These are phyloP conservation scores for Hylia prasina DNA, from an alignment of 2,113 vertebrate genomes.

Conservation along the genomic window DNA sequence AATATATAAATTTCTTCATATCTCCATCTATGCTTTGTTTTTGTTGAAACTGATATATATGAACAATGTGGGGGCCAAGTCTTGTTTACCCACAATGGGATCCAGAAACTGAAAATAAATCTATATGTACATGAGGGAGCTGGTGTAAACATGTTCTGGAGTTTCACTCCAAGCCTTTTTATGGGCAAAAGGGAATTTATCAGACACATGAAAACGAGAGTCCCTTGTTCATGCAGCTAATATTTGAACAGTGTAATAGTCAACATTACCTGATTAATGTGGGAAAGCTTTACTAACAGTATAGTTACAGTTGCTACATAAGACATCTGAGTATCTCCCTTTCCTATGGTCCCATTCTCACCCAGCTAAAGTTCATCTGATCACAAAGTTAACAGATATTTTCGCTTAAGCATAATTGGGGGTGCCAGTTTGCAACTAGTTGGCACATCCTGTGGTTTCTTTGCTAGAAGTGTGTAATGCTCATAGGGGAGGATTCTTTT, in stretches of 20 bases:
- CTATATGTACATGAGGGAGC: background rate
- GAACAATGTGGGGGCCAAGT: background rate
- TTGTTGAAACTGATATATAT: background rate
- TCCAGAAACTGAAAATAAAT: background rate
- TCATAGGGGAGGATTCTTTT: background rate
- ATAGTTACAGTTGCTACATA: background rate
- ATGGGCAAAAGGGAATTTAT: background rate
- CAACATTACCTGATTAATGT: background rate
- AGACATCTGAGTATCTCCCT: background rate
- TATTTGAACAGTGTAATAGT: background rate
- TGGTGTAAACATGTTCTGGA: background rate
- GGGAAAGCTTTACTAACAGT: background rate
- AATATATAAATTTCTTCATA: background rate
- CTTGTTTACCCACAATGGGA: background rate
- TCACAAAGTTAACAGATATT: background rate
- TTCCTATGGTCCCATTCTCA: background rate
- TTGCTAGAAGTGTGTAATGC: background rate
- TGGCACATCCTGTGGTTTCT: background rate
- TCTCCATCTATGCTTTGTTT: background rate
- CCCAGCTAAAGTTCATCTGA: background rate
- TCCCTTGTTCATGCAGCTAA: background rate
- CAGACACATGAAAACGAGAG: background rate
- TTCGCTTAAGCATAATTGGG: background rate
- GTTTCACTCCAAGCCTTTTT: background rate
- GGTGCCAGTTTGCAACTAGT: accelerated